A percentile compares a stretch with the other conserved stretches of the same genome.
These are phyloP conservation scores for Octodon degus DNA, from an alignment of 2,113 vertebrate species.

Conservation along the genomic window DNA sequence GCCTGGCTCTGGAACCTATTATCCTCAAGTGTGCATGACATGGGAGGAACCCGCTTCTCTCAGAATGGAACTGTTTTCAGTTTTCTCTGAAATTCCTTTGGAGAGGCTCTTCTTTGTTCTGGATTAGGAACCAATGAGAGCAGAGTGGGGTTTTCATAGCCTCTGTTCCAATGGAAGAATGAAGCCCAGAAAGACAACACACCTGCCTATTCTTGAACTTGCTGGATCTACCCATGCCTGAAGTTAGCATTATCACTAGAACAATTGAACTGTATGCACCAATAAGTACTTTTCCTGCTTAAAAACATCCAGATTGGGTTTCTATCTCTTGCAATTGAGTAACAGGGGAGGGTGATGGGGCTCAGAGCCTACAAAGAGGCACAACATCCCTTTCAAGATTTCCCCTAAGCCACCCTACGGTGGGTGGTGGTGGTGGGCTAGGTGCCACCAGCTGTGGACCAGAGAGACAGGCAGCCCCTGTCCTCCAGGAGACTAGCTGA, in stretches of 20 bases:
- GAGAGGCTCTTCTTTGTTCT: background rate
- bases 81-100: background rate
- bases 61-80: background rate
- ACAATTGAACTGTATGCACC: background rate
- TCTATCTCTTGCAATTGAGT: background rate
- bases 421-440: background rate
- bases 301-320: background rate
- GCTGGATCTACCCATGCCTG: background rate
- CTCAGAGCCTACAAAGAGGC: background rate
- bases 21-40: background rate
- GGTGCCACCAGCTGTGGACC: background rate
- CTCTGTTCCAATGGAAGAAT: background rate
- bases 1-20: background rate
- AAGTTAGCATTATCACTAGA: background rate
- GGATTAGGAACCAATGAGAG: background rate
- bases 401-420: rapidly evolving
- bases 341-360: background rate
- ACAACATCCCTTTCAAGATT: background rate
- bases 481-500: background rate
- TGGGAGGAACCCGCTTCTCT: background rate
- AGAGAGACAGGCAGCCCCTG: background rate
- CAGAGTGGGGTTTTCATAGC: background rate
- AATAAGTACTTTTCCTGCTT: background rate
- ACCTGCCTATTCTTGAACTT: background rate
- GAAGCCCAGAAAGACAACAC: background rate